These are phyloP conservation scores for Papilio aristodemus DNA, from an alignment of 1,140 invertebrate genomes.

Conservation along the genomic window DNA sequence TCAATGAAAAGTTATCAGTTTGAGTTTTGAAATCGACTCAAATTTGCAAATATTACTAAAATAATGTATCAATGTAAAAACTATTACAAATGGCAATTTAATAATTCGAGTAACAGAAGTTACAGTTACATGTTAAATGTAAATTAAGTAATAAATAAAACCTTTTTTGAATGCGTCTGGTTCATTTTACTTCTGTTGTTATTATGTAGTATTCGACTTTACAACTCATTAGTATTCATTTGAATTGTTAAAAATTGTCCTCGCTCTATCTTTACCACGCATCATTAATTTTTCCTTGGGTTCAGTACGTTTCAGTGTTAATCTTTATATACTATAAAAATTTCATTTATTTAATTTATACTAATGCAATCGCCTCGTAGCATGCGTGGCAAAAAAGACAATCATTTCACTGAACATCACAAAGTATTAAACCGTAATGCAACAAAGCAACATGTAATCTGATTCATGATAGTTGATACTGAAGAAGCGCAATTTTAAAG, in stretches of 20 bases:
- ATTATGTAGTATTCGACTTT: conserved; percentile 9
- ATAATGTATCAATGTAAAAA: no score
- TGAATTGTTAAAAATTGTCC: conserved; percentile 18
- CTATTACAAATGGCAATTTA: no score
- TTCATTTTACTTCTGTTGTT: conserved; percentile 4
- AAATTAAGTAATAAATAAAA: neutral
- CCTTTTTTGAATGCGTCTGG: neutral
- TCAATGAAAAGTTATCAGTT: no score
- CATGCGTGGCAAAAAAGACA: neutral
- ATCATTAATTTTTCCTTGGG: neutral
- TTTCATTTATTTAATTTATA: neutral
- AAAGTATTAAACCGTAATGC: neutral
- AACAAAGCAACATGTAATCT: no score
- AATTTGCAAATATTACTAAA: no score
- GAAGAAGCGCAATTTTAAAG: no score
- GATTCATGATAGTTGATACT: no score
- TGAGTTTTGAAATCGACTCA: no score
- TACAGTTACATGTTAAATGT: neutral
- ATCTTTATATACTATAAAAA: neutral
- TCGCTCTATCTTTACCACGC: neutral
- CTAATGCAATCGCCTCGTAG: no score
- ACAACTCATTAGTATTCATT: conserved; percentile 20
- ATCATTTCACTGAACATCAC: neutral
- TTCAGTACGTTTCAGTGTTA: neutral
- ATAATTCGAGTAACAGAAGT: no score